A percentile compares a stretch with the other conserved stretches of the same genome.
Evolutionary conservation across 2,113 vertebrate species (phyloP).

Genomic region (Eclectus roratus): DNA sequence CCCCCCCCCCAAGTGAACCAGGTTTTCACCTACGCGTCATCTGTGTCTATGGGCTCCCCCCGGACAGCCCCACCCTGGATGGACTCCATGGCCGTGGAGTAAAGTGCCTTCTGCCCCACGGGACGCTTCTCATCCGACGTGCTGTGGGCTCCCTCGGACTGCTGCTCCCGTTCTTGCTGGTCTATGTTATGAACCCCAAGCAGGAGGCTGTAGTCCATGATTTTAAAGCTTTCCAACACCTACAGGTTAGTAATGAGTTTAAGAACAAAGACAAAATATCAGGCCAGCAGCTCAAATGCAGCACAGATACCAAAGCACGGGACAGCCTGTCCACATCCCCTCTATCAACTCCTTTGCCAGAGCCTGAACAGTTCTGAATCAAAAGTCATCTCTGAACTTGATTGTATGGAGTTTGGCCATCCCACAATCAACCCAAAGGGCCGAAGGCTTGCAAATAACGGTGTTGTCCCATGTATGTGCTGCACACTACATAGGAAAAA

Average conservation of each 20-base stretch:
- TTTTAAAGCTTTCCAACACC: constrained; percentile 99
- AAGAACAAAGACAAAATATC: constrained; percentile 13
- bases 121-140: constrained; percentile 89
- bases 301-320: not conserved
- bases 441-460: not conserved
- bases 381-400: not conserved
- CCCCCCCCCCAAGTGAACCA: not conserved
- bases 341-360: not conserved
- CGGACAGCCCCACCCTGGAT: constrained; percentile 94
- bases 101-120: constrained; percentile 93
- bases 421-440: not conserved
- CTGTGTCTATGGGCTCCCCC: constrained; percentile 90
- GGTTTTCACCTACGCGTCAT: constrained; percentile 88
- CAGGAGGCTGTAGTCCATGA: constrained; percentile 99
- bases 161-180: constrained; percentile 89
- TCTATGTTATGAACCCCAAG: constrained; percentile 97
- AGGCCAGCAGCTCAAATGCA: not conserved
- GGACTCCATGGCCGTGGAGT: constrained; percentile 98
- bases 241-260: constrained; percentile 38
- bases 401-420: not conserved
- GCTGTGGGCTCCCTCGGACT: constrained; percentile 86
- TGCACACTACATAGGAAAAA: not conserved
- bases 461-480: not conserved
- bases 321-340: rapidly evolving
- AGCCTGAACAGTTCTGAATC: not conserved